Percentiles rank a stretch among this genome's conserved stretches.
These are phyloP conservation scores for Metellina segmentata DNA, from an alignment of 2,888 invertebrate genomes.

Conservation along the genomic window DNA sequence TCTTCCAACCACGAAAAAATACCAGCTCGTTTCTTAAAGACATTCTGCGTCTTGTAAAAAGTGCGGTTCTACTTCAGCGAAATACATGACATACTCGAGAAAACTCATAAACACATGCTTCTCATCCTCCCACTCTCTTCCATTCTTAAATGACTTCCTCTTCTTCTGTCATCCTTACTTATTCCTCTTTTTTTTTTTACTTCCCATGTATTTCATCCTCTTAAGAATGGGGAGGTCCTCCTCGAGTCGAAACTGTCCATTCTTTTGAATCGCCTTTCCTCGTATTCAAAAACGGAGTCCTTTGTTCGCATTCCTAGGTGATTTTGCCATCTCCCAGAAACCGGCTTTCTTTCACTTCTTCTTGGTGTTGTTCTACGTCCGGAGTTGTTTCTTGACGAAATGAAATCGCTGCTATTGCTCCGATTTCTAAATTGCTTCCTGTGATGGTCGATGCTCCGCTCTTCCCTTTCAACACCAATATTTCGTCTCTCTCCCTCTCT, in stretches of 20 bases:
- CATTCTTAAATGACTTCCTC: not conserved
- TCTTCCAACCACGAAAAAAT: too few relatives aligned
- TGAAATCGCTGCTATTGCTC: slow-evolving; percentile 35
- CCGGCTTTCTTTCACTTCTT: not conserved
- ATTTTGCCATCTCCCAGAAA: slow-evolving; percentile 7
- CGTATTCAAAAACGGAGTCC: slow-evolving; percentile 38
- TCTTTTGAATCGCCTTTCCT: slow-evolving; percentile 18
- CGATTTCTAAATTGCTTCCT: slow-evolving; percentile 63
- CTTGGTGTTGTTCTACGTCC: not conserved
- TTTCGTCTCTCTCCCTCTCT: not conserved
- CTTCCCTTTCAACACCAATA: slow-evolving; percentile 20
- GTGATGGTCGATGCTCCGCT: not conserved
- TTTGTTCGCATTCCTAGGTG: slow-evolving; percentile 16
- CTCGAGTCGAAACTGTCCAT: not conserved
- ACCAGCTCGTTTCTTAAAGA: not conserved
- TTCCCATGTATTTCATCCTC: slow-evolving; percentile 9
- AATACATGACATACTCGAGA: not conserved
- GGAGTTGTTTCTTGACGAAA: not conserved
- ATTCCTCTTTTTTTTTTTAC: not conserved
- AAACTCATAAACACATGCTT: not conserved
- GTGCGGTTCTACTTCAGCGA: not conserved
- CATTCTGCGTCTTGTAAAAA: not conserved
- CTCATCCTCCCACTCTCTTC: not conserved
- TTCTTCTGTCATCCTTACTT: not conserved
- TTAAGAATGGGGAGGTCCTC: not conserved